Conservation (phyloP, 2,888 invertebrate genomes). For the Lycocerus yunnanus region DNA sequence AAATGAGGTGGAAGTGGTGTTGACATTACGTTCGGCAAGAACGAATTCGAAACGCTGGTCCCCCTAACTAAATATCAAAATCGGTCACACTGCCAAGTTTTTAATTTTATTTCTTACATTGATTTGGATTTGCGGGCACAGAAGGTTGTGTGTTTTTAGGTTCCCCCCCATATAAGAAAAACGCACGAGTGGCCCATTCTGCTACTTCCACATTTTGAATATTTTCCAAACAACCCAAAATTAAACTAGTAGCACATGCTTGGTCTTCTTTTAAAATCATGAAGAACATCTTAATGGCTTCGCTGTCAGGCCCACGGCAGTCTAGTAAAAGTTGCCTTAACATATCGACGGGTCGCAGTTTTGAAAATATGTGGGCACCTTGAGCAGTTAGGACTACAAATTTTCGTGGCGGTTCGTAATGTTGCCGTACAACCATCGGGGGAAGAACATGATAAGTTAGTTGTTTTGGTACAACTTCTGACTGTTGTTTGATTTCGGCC, state of each 20-base stretch:
- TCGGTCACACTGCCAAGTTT: neutral
- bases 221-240: conserved; percentile 77
- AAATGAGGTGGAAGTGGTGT: conserved; percentile 46
- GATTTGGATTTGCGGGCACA: conserved; percentile 22
- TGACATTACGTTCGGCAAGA: conserved; percentile 53
- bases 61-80: conserved; percentile 19
- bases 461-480: neutral
- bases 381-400: conserved; percentile 88
- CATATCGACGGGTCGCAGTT: conserved; percentile 87
- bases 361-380: conserved; percentile 82
- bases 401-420: conserved; percentile 71
- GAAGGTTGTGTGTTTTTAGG: conserved; percentile 48
- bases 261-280: conserved; percentile 81
- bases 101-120: conserved; percentile 19
- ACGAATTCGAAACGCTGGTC: conserved; percentile 32
- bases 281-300: conserved; percentile 84
- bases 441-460: conserved; percentile 56
- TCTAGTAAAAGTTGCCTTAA: conserved; percentile 80
- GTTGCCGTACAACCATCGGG: conserved; percentile 72
- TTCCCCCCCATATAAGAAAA: conserved; percentile 90
- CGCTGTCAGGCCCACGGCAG: conserved; percentile 84
- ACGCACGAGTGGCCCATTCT: conserved; percentile 90
- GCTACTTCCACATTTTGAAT: conserved; percentile 69
- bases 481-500: conserved; percentile 60
- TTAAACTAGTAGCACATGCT: conserved; percentile 86